Evolutionary conservation across 92 coral and sea anemone genomes (phyloP).

Genomic region (Diadumene lineata): DNA sequence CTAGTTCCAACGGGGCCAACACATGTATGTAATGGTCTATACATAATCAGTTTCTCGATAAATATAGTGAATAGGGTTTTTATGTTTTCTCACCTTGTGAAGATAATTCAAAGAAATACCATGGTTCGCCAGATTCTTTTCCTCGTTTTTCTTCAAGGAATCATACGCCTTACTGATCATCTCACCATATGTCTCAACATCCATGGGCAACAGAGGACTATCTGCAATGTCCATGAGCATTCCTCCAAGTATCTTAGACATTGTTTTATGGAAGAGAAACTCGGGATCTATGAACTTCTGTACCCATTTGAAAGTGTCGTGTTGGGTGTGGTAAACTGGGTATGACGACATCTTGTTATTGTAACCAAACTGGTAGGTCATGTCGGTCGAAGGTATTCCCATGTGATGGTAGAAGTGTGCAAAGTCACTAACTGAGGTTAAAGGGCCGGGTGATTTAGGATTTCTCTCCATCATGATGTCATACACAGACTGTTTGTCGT

Average conservation of each 20-base stretch:
- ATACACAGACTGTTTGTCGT: conserved; percentile 42
- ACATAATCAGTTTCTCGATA: no score
- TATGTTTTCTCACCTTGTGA: background rate
- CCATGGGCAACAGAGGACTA: conserved; percentile 51
- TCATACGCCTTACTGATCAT: conserved; percentile 34
- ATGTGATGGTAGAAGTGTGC: conserved; percentile 65
- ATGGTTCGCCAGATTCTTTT: conserved; percentile 8
- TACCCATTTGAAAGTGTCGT: conserved; percentile 73
- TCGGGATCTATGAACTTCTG: conserved; percentile 62
- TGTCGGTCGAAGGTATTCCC: conserved; percentile 67
- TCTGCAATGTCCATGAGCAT: conserved; percentile 59
- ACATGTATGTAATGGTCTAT: no score
- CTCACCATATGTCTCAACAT: conserved; percentile 47
- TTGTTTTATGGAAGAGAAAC: conserved; percentile 60
- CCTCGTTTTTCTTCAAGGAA: conserved; percentile 25
- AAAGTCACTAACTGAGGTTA: conserved; percentile 70
- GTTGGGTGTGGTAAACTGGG: conserved; percentile 79
- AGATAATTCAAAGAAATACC: conserved; percentile 37
- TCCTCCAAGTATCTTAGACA: conserved; percentile 58
- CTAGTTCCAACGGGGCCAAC: no score
- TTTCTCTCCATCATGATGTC: conserved; percentile 65
- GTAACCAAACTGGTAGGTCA: conserved; percentile 54
- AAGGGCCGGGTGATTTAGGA: conserved; percentile 34
- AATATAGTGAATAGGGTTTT: no score
- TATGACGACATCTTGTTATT: conserved; percentile 41